Evolutionary conservation across 2,888 invertebrate species (phyloP), one percentile per base, ranked within the genome.

Genomic region (Carabus problematicus): DNA sequence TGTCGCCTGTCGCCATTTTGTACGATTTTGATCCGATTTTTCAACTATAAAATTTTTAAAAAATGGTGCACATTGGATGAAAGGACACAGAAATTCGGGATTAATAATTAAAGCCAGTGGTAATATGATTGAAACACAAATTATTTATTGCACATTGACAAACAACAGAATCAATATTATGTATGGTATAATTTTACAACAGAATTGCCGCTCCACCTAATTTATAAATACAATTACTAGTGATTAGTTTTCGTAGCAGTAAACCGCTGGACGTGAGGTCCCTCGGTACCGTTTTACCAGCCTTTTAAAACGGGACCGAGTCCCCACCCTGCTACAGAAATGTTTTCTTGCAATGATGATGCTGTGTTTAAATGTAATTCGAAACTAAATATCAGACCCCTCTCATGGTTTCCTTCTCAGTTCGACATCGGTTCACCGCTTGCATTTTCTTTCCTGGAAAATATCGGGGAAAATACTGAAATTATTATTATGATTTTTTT

Each of bases 381-480:
- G 47, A 40, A 49, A 66, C 59, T 43, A 39, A 59, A 14, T 58
- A 47, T 66, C 56, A 55, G 42, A 56, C 55, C 56, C 4, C 9
- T n/a, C n/a, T n/a, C n/a, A n/a, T 12, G 40, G n/a, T 47, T 45
- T 12, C 43, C 52, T 42, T 39, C 58, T 66, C 47, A 66, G 58
- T 66, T 66, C 49, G 58, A 45, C 12, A 66, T 16, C 40, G 59
- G 49, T 41, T 66, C 66, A 12, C 49, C 66, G 41, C 66, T 66
- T n/a, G 47, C 59, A 12, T 66, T 66, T 66, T 66, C 58, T 66
- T 66, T 66, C 66, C 66, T 66, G 66, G 0, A 66, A 66, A 58
- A 66, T 16, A 66, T 29, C n/a, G n/a, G n/a, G n/a, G n/a, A n/a
- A n/a, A n/a, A n/a, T n/a, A n/a, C n/a, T n/a, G n/a, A n/a, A n/a